phyloP scores from a whole-genome alignment of 2,888 invertebrate species.

The Cotesia congregata region DNA sequence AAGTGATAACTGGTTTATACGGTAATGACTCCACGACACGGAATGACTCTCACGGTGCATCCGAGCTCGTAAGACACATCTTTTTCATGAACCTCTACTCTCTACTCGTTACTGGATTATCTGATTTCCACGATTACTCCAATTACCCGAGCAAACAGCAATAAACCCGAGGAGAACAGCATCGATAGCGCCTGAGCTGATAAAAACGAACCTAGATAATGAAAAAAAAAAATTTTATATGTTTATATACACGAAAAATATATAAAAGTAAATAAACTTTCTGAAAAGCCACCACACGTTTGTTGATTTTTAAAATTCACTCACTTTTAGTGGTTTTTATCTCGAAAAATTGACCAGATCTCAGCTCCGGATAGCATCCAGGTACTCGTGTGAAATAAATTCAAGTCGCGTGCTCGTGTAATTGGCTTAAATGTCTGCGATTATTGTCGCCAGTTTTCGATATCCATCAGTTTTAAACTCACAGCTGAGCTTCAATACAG shows the following conservation, averaged over 20 bases:
- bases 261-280: too few species aligned
- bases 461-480: slow-evolving; percentile 55
- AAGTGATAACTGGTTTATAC: slow-evolving; percentile 50
- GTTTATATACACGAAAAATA: too few species aligned
- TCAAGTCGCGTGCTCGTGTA: slow-evolving; percentile 36
- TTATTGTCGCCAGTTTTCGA: slow-evolving; percentile 64
- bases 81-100: slow-evolving; percentile 1
- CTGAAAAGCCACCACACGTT: too few species aligned
- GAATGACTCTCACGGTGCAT: slow-evolving; percentile 46
- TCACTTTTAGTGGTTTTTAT: too few species aligned
- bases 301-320: too few species aligned
- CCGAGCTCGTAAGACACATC: slow-evolving; percentile 25
- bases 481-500: not conserved
- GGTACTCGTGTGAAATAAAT: slow-evolving; percentile 37
- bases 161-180: slow-evolving; percentile 1
- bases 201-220: not conserved
- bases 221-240: slow-evolving; percentile 17
- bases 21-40: slow-evolving; percentile 51
- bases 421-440: slow-evolving; percentile 48
- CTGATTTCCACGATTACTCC: slow-evolving; percentile 40
- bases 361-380: not conserved
- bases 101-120: slow-evolving; percentile 30
- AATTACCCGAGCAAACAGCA: slow-evolving; percentile 32
- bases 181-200: not conserved
- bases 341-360: not conserved